phyloP scores from a whole-genome alignment of 2,113 vertebrate species.

The Malaclemys terrapin region DNA sequence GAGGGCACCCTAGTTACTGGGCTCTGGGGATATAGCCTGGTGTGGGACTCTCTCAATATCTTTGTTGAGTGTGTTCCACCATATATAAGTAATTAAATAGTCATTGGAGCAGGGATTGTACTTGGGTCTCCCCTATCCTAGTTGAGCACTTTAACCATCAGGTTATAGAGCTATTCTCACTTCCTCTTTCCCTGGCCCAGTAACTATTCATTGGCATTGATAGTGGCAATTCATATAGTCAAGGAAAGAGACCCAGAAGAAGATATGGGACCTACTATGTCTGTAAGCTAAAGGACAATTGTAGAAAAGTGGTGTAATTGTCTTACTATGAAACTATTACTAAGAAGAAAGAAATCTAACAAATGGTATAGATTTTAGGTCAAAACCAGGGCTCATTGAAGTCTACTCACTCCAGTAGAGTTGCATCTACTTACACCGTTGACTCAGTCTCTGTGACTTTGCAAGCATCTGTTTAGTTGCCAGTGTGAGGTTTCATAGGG shows the following conservation, averaged over 20 bases:
- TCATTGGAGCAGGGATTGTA: not conserved
- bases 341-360: not conserved
- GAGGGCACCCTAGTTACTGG: not conserved
- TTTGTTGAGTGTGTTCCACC: not conserved
- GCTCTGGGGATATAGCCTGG: not conserved
- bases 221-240: too few relatives aligned
- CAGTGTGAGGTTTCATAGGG: not conserved
- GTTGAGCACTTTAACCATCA: not conserved
- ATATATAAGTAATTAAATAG: not conserved
- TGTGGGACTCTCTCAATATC: not conserved
- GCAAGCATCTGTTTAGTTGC: not conserved
- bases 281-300: not conserved
- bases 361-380: not conserved
- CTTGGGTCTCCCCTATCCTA: not conserved
- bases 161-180: not conserved
- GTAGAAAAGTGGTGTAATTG: not conserved
- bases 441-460: not conserved
- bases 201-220: too few relatives aligned
- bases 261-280: not conserved
- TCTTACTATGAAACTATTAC: not conserved
- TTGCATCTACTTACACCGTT: not conserved
- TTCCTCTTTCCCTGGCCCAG: too few relatives aligned
- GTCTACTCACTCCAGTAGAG: not conserved
- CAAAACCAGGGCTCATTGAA: not conserved
- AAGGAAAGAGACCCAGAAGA: not conserved